A percentile compares a stretch with the other conserved stretches of the same genome.
Conservation (phyloP, 2,797 vertebrate genomes). For the Babyrousa celebensis region DNA sequence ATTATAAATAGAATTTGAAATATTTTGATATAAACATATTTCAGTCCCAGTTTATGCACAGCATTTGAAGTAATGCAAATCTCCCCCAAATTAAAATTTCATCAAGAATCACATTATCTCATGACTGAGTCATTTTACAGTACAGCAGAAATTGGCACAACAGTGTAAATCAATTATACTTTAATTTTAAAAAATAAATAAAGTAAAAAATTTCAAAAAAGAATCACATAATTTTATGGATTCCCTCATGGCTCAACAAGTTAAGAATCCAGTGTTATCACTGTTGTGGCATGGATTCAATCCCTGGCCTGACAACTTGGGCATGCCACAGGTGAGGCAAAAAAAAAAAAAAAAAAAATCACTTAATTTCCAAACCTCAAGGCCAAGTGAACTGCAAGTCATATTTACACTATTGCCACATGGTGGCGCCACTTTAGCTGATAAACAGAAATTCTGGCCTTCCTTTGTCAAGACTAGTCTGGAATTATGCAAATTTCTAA, state of each 20-base stretch:
- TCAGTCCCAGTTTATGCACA: conserved; percentile 15
- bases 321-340: too few relatives aligned
- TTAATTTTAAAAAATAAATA: too few relatives aligned
- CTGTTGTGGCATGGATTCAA: too few relatives aligned
- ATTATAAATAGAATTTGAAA: conserved; percentile 63
- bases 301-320: too few relatives aligned
- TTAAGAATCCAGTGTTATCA: too few relatives aligned
- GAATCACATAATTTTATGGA: too few relatives aligned
- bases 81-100: conserved; percentile 56
- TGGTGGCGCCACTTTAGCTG: conserved; percentile 81
- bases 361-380: conserved; percentile 47
- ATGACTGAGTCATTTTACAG: too few relatives aligned
- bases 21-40: conserved; percentile 53
- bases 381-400: conserved; percentile 20
- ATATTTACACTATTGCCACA: conserved; percentile 77
- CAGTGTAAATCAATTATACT: too few relatives aligned
- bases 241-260: too few relatives aligned
- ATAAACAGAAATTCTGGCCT: conserved; percentile 75
- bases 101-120: neutral
- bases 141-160: too few relatives aligned
- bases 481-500: conserved; percentile 62
- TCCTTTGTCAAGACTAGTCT: conserved; percentile 71
- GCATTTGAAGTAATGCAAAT: conserved; percentile 61
- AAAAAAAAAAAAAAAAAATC: neutral
- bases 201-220: too few relatives aligned